Evolutionary conservation across 1,140 invertebrate species (phyloP), one percentile per base, ranked within the genome.

Genomic region (Mycetomoellerius zeteki): DNA sequence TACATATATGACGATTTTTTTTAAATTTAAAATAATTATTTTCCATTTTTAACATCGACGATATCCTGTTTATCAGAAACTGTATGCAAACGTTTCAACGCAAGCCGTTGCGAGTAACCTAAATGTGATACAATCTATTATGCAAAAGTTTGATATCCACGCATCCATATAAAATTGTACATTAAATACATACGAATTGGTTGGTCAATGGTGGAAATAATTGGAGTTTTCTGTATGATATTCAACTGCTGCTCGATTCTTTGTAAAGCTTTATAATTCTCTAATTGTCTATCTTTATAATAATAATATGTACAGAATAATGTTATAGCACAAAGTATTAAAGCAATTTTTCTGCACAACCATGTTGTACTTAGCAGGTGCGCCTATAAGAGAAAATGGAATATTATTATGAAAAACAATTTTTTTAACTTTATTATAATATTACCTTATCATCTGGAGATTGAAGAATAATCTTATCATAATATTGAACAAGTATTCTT

Each of bases 401-500:
- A 12, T 19, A 37, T 7, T 3, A 21, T 14, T 47, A 50, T 50
- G 47, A 50, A 14, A 50, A 50, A 50, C 12, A 50, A 50, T 50
- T 16, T 14, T 50, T 50, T 16, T 50, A 50, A 50, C 14, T 14
- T 50, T 50, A 14, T 64, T 33, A 16, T 71, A 78, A 43, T 30
- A 50, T 82, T 88, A 94, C 92, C 89, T 94, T 92, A 67, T 92
- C 86, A 27, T 93, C 86, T 50, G 77, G 73, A 0, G 91, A 86
- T 71, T 86, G 54, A 56, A 77, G 24, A 47, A 82, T 78, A 65
- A 78, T 77, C 30, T 91, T 94, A 50, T 92, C 71, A 52, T 92
- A 92, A 90, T 93, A 94, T 52, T 94, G 93, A 43, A 94, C 91
- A 6, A 94, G 65, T 91, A 94, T 93, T 87, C 94, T 91, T 78